phyloP scores from a whole-genome alignment of 2,888 invertebrate species.

The Silvanus unidentatus region DNA sequence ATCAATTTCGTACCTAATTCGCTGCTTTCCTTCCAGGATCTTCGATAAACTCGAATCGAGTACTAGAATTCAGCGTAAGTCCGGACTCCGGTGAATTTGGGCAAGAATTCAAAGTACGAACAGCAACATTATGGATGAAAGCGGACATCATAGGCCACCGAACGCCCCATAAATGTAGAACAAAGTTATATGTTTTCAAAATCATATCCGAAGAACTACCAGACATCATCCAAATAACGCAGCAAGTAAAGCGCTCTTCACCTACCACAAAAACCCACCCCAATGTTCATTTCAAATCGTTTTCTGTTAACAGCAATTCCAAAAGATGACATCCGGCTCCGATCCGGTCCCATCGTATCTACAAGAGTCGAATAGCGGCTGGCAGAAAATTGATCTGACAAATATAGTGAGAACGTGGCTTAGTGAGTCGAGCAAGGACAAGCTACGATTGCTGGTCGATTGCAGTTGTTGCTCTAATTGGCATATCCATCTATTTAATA shows the following conservation, averaged over 20 bases:
- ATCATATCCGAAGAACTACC: constrained; percentile 44
- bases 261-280: too few relatives aligned
- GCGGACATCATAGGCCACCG: constrained; percentile 52
- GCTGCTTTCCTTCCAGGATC: too few relatives aligned
- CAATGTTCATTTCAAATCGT: constrained; percentile 2
- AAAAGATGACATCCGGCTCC: constrained; percentile 52
- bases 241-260: not conserved
- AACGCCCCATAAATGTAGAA: constrained; percentile 33
- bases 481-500: constrained; percentile 59
- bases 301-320: constrained; percentile 49
- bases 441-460: constrained; percentile 74
- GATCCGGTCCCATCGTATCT: constrained; percentile 44
- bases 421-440: constrained; percentile 45
- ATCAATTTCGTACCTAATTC: too few relatives aligned
- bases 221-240: constrained; percentile 52
- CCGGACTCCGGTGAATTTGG: constrained; percentile 50
- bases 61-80: constrained; percentile 77
- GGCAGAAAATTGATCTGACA: constrained; percentile 84
- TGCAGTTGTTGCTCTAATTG: constrained; percentile 79
- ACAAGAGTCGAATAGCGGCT: constrained; percentile 63
- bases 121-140: constrained; percentile 73
- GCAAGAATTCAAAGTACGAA: constrained; percentile 65
- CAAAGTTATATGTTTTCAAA: constrained; percentile 43
- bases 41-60: constrained; percentile 69
- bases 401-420: constrained; percentile 73